A percentile compares a stretch with the other conserved stretches of the same genome.
Conservation (phyloP, 2,888 invertebrate species). For the Drosophila picticornis region DNA sequence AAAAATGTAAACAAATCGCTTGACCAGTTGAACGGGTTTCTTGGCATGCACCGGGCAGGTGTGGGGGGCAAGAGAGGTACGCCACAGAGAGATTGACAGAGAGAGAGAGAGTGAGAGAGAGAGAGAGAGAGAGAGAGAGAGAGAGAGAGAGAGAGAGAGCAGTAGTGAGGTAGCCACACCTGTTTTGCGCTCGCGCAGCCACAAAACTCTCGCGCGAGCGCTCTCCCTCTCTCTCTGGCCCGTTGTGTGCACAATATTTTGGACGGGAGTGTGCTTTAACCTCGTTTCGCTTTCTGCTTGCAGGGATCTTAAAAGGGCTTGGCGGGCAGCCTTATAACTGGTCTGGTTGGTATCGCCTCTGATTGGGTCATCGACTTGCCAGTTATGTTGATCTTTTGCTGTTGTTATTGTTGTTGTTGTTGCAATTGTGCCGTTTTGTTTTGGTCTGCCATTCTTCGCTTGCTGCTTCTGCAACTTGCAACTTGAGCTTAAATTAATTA, state of each 20-base stretch:
- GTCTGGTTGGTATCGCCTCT: conserved; percentile 52
- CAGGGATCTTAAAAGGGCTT: conserved; percentile 43
- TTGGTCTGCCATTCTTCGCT: conserved; percentile 53
- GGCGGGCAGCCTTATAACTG: conserved; percentile 74
- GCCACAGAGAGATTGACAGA: neutral
- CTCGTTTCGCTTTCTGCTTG: conserved; percentile 65
- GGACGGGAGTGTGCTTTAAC: conserved; percentile 69
- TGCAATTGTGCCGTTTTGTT: conserved; percentile 43
- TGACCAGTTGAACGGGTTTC: conserved; percentile 70
- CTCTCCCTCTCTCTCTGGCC: neutral
- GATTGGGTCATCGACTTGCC: conserved; percentile 74
- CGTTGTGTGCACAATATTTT: conserved; percentile 27
- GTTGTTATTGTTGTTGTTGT: conserved; percentile 7
- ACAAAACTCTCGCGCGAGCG: conserved; percentile 19
- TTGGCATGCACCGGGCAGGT: neutral
- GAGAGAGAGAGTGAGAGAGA: conserved; percentile 8
- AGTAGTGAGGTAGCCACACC: conserved; percentile 63
- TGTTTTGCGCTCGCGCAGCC: conserved; percentile 68
- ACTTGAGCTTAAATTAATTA: conserved; percentile 2
- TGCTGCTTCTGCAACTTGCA: neutral
- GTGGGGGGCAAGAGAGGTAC: neutral
- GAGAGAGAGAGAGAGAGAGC: conserved; percentile 3
- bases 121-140: neutral
- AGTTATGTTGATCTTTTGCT: conserved; percentile 32
- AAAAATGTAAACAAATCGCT: conserved; percentile 76